Evolutionary conservation across 2,888 invertebrate species (phyloP).

Genomic region (Tanytarsus gracilentus): DNA sequence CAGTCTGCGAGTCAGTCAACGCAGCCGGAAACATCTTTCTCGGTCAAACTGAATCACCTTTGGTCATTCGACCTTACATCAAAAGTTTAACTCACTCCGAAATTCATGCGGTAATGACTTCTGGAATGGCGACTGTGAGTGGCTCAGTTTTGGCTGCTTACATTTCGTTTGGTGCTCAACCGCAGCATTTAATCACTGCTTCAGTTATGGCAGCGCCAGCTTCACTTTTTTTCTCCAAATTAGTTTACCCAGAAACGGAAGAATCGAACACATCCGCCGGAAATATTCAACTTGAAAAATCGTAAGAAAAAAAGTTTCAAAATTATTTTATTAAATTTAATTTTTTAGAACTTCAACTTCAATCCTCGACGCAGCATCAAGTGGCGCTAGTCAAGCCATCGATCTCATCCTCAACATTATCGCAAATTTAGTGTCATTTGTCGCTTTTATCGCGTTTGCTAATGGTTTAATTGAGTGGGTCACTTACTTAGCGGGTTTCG

Average conservation of each 20-base stretch:
- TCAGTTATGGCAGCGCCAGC: constrained; percentile 96
- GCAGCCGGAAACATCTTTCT: constrained; percentile 90
- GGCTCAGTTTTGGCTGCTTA: constrained; percentile 86
- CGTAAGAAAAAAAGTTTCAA: constrained; percentile 45
- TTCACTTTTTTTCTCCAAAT: constrained; percentile 78
- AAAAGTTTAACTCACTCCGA: constrained; percentile 77
- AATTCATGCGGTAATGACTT: constrained; percentile 85
- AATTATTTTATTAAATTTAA: not conserved
- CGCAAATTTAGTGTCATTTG: constrained; percentile 86
- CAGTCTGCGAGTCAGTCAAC: constrained; percentile 89
- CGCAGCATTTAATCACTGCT: constrained; percentile 82
- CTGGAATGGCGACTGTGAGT: constrained; percentile 85
- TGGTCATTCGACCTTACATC: constrained; percentile 82
- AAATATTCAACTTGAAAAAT: constrained; percentile 60
- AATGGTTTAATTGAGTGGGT: constrained; percentile 75
- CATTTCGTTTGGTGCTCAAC: constrained; percentile 78
- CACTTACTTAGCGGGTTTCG: constrained; percentile 64
- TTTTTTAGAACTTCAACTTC: constrained; percentile 66
- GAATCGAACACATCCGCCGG: constrained; percentile 65
- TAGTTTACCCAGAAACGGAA: constrained; percentile 87
- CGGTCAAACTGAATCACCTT: constrained; percentile 85
- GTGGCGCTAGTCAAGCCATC: constrained; percentile 76
- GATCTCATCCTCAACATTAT: constrained; percentile 75
- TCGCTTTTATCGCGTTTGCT: constrained; percentile 76
- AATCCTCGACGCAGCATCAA: constrained; percentile 81